Base-by-base conservation (phyloP, 2,113 vertebrate species). In the Apus apus region DNA sequence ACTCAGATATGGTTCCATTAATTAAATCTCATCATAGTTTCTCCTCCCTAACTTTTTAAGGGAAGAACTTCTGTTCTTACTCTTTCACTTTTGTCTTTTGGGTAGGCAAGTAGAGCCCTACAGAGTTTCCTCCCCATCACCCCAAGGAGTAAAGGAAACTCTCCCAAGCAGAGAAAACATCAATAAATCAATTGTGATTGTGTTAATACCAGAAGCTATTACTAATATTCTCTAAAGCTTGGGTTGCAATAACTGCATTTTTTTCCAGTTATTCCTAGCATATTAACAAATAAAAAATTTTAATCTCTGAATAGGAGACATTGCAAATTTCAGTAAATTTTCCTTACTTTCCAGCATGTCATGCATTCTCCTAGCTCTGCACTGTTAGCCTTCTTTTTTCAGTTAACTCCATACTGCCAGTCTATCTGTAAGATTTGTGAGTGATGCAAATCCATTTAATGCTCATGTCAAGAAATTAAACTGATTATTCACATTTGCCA, bases 101-200 rank as follows among this genome's bases (percentile, higher is more conserved):
- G 19, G 22, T 14, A 54, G 43, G 61, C 9, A 71, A 57, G 6
- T 8, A 65, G 29, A 53, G 11, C 15, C 17, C 29, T 40, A 13
- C 12, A 71, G 46, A 62, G 3, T 3, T 71, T 68, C 5, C 3
- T 11, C 6, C 5, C 3, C 11, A 19, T 48, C 1, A 0, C 3
- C 34, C 6, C 72, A 25, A 14, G 11, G 76, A 64, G 6, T 32
- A 30, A 77, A 93, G 11, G 20, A 81, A 57, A 9, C 9, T 54
- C 19, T 82, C n/a, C n/a, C 43, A 66, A 30, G 13, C 8, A 66
- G 21, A 61, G 16, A 73, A 26, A 11, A 56, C 6, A 65, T 18
- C 16, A 17, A 45, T 32, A 76, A 75, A 70, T 22, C 30, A 50
- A 2, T 29, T n/a, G 11, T 38, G 26, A 83, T 15, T 60, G 25